phyloP scores from a whole-genome alignment of 2,888 invertebrate genomes.

The Trichacis sp. region DNA sequence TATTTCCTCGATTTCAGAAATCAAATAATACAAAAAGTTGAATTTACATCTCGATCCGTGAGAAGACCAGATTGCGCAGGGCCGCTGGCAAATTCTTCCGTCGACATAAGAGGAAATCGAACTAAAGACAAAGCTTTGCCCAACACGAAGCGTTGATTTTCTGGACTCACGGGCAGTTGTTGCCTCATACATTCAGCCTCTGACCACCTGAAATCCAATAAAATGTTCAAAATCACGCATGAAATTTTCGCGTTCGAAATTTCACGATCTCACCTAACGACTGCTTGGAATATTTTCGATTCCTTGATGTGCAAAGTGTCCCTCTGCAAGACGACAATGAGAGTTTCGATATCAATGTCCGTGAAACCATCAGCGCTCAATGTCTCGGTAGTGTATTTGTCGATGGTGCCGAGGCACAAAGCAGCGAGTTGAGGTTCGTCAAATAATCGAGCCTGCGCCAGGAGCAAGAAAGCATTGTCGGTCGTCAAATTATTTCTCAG shows the following conservation, averaged over 20 bases:
- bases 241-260: slow-evolving; percentile 4
- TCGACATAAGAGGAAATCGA: slow-evolving; percentile 86
- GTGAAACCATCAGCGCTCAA: slow-evolving; percentile 84
- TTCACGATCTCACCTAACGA: slow-evolving; percentile 70
- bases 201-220: slow-evolving; percentile 73
- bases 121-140: slow-evolving; percentile 80
- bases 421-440: slow-evolving; percentile 87
- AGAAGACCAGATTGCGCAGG: slow-evolving; percentile 82
- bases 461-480: slow-evolving; percentile 85
- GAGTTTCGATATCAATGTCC: slow-evolving; percentile 84
- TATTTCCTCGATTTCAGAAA: no score
- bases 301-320: slow-evolving; percentile 85
- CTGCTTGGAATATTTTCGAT: slow-evolving; percentile 81
- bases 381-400: slow-evolving; percentile 85
- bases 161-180: slow-evolving; percentile 75
- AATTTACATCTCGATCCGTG: slow-evolving; percentile 75
- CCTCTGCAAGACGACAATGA: slow-evolving; percentile 81
- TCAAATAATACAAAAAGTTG: no score
- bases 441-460: slow-evolving; percentile 84
- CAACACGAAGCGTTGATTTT: slow-evolving; percentile 78
- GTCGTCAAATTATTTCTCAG: slow-evolving; percentile 79
- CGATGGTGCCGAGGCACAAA: slow-evolving; percentile 84
- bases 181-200: slow-evolving; percentile 80
- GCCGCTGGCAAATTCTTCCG: slow-evolving; percentile 86
- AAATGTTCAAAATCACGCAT: background rate